These are phyloP conservation scores for Dilophus febrilis DNA, from an alignment of 2,888 invertebrate species.

Conservation along the genomic window DNA sequence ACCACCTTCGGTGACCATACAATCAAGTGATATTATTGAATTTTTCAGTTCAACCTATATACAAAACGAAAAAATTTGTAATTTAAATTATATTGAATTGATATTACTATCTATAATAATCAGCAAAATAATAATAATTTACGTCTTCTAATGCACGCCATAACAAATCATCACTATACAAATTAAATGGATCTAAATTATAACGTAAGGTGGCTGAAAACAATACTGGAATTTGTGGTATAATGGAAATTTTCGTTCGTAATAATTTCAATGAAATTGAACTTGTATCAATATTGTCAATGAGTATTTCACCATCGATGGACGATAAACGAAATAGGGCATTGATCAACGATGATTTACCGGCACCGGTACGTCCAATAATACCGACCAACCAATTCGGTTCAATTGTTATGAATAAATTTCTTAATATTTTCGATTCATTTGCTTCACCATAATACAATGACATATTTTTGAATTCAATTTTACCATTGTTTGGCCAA, in stretches of 20 bases:
- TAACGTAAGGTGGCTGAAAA: constrained; percentile 35
- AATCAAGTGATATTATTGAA: constrained; percentile 44
- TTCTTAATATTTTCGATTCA: constrained; percentile 45
- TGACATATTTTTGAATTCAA: constrained; percentile 32
- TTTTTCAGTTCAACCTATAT: constrained; percentile 52
- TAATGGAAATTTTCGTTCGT: constrained; percentile 39
- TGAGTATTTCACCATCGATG: constrained; percentile 32
- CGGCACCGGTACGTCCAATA: constrained; percentile 49
- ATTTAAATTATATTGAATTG: too few species aligned
- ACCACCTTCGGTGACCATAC: constrained; percentile 53
- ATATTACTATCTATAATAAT: too few species aligned
- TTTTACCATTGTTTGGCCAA: constrained; percentile 22
- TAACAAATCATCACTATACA: constrained; percentile 40
- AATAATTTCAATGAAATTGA: constrained; percentile 35
- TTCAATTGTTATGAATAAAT: constrained; percentile 43
- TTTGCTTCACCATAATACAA: constrained; percentile 35
- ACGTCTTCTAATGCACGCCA: constrained; percentile 51
- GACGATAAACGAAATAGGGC: constrained; percentile 34
- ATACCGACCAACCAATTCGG: constrained; percentile 44
- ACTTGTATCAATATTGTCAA: constrained; percentile 33
- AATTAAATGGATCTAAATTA: constrained; percentile 60
- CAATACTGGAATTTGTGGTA: constrained; percentile 39
- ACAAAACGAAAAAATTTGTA: constrained; percentile 3
- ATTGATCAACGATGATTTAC: constrained; percentile 38
- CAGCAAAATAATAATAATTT: neutral